phyloP scores from a whole-genome alignment of 2,113 vertebrate genomes.

The Jacana jacana region DNA sequence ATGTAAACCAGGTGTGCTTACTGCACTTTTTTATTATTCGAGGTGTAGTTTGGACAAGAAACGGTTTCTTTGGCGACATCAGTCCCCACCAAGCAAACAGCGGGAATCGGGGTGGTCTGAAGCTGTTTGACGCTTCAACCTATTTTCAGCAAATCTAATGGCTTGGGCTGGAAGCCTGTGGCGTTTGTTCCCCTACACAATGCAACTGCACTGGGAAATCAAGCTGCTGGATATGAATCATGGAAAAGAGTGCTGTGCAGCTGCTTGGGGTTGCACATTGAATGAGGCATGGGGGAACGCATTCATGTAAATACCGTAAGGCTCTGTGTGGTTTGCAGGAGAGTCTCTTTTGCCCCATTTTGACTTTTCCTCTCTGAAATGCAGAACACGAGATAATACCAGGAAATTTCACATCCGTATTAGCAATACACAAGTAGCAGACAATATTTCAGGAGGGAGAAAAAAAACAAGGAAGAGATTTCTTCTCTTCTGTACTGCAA shows the following conservation, averaged over 20 bases:
- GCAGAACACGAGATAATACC: not conserved
- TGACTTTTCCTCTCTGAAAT: not conserved
- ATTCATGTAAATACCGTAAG: not conserved
- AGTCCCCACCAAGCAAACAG: not conserved
- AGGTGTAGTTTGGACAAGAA: not conserved
- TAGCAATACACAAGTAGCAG: not conserved
- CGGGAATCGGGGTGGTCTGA: not conserved
- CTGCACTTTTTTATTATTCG: not conserved
- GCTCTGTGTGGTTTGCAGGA: not conserved
- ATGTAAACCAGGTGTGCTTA: not conserved
- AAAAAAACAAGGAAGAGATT: not conserved
- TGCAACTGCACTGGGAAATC: conserved; percentile 14
- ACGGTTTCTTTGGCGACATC: not conserved
- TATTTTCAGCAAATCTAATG: conserved; percentile 9
- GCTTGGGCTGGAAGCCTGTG: not conserved
- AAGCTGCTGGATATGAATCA: conserved; percentile 22
- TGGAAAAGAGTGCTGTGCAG: conserved; percentile 36
- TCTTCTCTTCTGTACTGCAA: not conserved
- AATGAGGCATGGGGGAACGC: conserved; percentile 30
- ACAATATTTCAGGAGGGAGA: not conserved
- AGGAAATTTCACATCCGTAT: fast-evolving
- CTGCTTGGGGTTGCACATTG: not conserved
- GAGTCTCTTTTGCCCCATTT: not conserved
- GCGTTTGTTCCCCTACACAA: conserved; percentile 11
- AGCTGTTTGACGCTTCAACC: not conserved